These are phyloP conservation scores for Scaptomyza parva DNA, from an alignment of 2,888 invertebrate species.

Conservation along the genomic window DNA sequence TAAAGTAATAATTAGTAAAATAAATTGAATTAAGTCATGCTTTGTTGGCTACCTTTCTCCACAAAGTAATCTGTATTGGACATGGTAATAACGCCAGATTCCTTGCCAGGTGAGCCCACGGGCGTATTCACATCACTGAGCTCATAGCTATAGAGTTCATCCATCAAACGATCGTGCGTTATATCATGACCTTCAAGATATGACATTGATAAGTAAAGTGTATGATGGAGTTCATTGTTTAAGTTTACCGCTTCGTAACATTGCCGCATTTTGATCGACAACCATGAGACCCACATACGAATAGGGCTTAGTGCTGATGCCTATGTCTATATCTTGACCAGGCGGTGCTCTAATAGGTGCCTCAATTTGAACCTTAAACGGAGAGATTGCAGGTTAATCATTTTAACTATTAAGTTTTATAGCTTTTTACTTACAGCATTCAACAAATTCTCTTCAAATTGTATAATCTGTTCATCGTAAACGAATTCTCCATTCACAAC, in stretches of 20 bases:
- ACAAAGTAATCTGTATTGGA: slow-evolving; percentile 82
- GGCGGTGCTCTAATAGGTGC: slow-evolving; percentile 90
- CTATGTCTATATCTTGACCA: slow-evolving; percentile 91
- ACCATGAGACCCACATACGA: slow-evolving; percentile 95
- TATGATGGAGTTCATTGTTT: rapidly evolving
- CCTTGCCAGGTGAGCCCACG: slow-evolving; percentile 80
- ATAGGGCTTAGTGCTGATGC: slow-evolving; percentile 92
- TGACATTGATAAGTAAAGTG: too few species aligned
- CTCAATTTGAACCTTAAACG: slow-evolving; percentile 87
- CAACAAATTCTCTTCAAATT: slow-evolving; percentile 91
- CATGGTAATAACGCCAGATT: slow-evolving; percentile 83
- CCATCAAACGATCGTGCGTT: slow-evolving; percentile 76
- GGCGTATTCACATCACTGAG: slow-evolving; percentile 76
- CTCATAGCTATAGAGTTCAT: slow-evolving; percentile 80
- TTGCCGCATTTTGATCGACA: slow-evolving; percentile 92
- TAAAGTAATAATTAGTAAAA: not conserved
- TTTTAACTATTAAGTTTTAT: too few species aligned
- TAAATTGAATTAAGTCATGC: not conserved
- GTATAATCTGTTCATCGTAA: slow-evolving; percentile 94
- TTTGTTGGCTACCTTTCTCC: slow-evolving; percentile 67
- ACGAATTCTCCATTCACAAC: slow-evolving; percentile 92
- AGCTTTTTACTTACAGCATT: slow-evolving; percentile 88
- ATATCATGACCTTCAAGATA: slow-evolving; percentile 79
- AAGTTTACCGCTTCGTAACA: slow-evolving; percentile 88
- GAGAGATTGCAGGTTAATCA: not conserved